Conservation (phyloP, 2,888 invertebrate species). For the Luperina testacea region DNA sequence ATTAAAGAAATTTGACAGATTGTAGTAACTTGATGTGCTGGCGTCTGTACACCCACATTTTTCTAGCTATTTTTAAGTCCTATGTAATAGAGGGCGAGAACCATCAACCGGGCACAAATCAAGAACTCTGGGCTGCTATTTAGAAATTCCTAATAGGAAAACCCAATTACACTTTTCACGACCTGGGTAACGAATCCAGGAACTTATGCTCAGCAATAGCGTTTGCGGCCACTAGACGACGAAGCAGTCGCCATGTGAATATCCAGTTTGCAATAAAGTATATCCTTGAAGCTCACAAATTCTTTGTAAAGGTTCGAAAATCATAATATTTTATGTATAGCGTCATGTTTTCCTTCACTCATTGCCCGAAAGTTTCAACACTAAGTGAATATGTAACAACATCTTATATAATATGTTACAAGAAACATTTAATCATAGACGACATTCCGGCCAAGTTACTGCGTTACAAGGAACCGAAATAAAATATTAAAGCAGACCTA, state of each 20-base stretch:
- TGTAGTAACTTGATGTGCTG: too few species aligned
- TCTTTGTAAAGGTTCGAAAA: conserved; percentile 5
- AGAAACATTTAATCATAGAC: conserved; percentile 60
- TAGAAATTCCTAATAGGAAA: neutral
- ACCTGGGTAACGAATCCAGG: neutral
- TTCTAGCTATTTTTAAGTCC: neutral
- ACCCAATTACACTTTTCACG: too few species aligned
- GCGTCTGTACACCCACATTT: neutral
- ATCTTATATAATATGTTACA: conserved; percentile 46
- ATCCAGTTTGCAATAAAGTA: neutral
- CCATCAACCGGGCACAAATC: neutral
- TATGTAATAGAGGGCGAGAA: neutral
- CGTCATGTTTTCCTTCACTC: conserved; percentile 34
- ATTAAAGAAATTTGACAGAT: too few species aligned
- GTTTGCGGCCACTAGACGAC: neutral
- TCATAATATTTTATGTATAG: conserved; percentile 1
- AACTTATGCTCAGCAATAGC: neutral
- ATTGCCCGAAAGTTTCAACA: conserved; percentile 36
- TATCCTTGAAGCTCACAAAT: neutral
- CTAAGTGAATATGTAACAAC: conserved; percentile 54
- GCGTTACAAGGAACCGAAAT: conserved; percentile 44
- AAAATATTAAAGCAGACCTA: conserved; percentile 55
- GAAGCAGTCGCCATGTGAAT: neutral
- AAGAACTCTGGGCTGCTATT: neutral
- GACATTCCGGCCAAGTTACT: conserved; percentile 39